phyloP scores from a whole-genome alignment of 2,113 vertebrate genomes.

The Spilogale gracilis region DNA sequence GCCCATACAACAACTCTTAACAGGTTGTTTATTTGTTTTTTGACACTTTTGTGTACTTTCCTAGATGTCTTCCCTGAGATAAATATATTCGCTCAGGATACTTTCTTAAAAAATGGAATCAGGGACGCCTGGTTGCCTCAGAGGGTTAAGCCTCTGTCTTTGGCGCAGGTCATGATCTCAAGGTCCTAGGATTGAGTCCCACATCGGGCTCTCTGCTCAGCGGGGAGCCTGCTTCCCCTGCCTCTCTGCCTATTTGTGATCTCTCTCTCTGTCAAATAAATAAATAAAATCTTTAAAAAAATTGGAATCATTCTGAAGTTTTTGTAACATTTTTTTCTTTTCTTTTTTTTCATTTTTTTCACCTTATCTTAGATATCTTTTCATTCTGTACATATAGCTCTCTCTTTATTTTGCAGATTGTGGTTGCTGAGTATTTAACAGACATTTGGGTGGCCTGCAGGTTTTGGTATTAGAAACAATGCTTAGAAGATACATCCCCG shows the following conservation, averaged over 20 bases:
- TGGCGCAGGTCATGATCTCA: too few relatives aligned
- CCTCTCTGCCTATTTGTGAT: too few relatives aligned
- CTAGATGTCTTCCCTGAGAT: background rate
- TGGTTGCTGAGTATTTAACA: background rate
- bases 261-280: too few relatives aligned
- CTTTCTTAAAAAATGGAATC: background rate
- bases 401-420: conserved; percentile 11
- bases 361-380: background rate
- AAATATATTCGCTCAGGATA: background rate
- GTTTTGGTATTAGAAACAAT: background rate
- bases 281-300: background rate
- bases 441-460: background rate
- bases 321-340: background rate
- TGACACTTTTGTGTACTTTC: background rate
- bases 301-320: background rate
- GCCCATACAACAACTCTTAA: background rate
- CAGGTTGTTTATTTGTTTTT: background rate
- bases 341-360: background rate
- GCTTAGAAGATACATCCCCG: background rate
- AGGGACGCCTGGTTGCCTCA: background rate
- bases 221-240: too few relatives aligned
- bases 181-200: too few relatives aligned
- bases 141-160: too few relatives aligned
- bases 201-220: too few relatives aligned
- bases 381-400: background rate